Conservation (phyloP, 2,113 vertebrate genomes). For the Ammodytes marinus region DNA sequence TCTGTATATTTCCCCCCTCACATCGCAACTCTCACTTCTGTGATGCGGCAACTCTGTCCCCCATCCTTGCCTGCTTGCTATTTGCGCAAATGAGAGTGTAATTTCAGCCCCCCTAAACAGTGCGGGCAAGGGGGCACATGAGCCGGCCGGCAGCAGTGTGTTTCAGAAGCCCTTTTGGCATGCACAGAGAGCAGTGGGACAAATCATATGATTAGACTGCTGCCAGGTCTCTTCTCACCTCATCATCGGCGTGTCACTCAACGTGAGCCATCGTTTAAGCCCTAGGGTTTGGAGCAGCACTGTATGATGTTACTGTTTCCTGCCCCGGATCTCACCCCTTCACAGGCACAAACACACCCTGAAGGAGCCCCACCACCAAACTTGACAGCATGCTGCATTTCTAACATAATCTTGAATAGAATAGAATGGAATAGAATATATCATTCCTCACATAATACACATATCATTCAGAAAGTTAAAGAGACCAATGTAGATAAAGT, state of each 20-base stretch:
- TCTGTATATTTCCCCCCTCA: neutral
- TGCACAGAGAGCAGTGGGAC: constrained; percentile 23
- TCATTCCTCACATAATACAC: neutral
- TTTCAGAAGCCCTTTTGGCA: constrained; percentile 55
- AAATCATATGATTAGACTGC: constrained; percentile 64
- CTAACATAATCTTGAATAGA: neutral
- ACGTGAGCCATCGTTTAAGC: constrained; percentile 44
- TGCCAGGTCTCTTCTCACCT: constrained; percentile 56
- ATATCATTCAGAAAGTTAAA: neutral
- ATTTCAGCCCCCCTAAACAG: constrained; percentile 71
- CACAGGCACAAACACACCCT: neutral
- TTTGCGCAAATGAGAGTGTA: constrained; percentile 75
- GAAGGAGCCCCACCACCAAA: neutral
- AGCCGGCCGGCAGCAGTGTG: constrained; percentile 36
- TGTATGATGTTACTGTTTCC: constrained; percentile 42
- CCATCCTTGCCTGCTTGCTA: constrained; percentile 48
- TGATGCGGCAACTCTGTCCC: constrained; percentile 21
- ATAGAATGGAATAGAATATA: neutral
- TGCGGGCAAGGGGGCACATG: constrained; percentile 32
- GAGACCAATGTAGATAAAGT: neutral
- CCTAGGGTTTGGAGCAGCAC: constrained; percentile 26
- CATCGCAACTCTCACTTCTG: constrained; percentile 21
- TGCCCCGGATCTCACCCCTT: constrained; percentile 29
- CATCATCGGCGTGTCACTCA: constrained; percentile 32
- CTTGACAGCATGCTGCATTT: neutral